phyloP scores from a whole-genome alignment of 2,888 invertebrate species.

The Macropis europaea region DNA sequence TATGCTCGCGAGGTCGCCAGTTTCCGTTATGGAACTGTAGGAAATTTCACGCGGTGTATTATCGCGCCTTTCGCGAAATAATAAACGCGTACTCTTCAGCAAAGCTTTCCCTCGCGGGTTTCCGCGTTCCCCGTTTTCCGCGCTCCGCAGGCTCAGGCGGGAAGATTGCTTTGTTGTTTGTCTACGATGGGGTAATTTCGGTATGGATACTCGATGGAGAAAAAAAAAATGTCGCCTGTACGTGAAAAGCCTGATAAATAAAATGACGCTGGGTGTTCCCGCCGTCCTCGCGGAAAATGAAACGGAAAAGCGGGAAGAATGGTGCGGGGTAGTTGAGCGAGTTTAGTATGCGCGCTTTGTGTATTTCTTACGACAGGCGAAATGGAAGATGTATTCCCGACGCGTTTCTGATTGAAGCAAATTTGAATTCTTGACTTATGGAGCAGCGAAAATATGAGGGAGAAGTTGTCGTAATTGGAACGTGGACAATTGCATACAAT shows the following conservation, averaged over 20 bases:
- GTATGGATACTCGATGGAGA: neutral
- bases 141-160: neutral
- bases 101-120: slow-evolving; percentile 6
- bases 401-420: too few species aligned
- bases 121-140: neutral
- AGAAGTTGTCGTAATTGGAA: too few species aligned
- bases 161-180: slow-evolving; percentile 10
- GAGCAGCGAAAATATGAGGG: too few species aligned
- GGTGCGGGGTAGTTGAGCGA: too few species aligned
- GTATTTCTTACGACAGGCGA: too few species aligned
- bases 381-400: too few species aligned
- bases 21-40: neutral
- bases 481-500: too few species aligned
- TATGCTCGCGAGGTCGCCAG: neutral
- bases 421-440: too few species aligned
- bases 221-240: neutral
- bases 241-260: neutral
- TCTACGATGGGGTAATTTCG: neutral
- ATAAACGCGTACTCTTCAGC: slow-evolving; percentile 18
- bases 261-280: neutral
- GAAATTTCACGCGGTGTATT: slow-evolving; percentile 23
- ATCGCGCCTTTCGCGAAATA: slow-evolving; percentile 27
- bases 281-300: neutral
- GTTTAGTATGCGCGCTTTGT: too few species aligned
- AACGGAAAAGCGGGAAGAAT: too few species aligned